These are phyloP conservation scores for Drosophila jambulina DNA, from an alignment of 1,140 invertebrate genomes.

Conservation along the genomic window DNA sequence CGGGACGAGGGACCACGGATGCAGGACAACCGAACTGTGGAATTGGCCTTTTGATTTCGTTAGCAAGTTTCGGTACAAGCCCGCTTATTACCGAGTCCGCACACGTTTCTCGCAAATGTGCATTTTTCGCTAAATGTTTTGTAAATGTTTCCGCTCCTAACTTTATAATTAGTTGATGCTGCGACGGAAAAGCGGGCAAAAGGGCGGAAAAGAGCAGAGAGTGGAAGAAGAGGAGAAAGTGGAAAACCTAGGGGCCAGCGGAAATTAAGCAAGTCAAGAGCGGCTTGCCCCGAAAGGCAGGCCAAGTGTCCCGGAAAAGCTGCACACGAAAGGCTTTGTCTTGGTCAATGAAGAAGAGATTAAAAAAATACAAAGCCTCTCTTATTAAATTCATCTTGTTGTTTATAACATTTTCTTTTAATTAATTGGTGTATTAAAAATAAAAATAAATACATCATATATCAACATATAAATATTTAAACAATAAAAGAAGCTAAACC, in stretches of 20 bases:
- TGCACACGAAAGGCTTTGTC: not conserved
- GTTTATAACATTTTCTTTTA: too few species aligned
- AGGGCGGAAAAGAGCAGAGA: not conserved
- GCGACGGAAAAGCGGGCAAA: slow-evolving; percentile 1
- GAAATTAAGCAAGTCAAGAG: slow-evolving; percentile 68
- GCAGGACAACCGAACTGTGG: slow-evolving; percentile 21
- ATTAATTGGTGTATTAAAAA: too few species aligned
- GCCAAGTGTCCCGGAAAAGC: not conserved
- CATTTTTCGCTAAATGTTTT: slow-evolving; percentile 84
- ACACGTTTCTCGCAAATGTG: slow-evolving; percentile 82
- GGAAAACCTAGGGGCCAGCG: slow-evolving; percentile 36
- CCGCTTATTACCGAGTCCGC: slow-evolving; percentile 68
- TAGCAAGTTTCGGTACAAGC: slow-evolving; percentile 39
- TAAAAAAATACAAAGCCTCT: not conserved
- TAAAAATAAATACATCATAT: too few species aligned
- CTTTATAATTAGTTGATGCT: slow-evolving; percentile 80
- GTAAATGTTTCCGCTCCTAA: slow-evolving; percentile 82
- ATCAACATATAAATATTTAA: too few species aligned
- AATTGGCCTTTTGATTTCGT: slow-evolving; percentile 63
- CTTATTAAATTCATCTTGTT: too few species aligned
- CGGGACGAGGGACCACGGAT: not conserved
- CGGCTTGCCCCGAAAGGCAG: not conserved
- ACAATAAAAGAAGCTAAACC: too few species aligned
- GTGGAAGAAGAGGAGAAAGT: slow-evolving; percentile 23
- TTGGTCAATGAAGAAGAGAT: not conserved